Percentiles rank a stretch among this genome's conserved stretches.
Conservation (phyloP, 2,113 vertebrate genomes). For the Pseudorectes ferrugineus region DNA sequence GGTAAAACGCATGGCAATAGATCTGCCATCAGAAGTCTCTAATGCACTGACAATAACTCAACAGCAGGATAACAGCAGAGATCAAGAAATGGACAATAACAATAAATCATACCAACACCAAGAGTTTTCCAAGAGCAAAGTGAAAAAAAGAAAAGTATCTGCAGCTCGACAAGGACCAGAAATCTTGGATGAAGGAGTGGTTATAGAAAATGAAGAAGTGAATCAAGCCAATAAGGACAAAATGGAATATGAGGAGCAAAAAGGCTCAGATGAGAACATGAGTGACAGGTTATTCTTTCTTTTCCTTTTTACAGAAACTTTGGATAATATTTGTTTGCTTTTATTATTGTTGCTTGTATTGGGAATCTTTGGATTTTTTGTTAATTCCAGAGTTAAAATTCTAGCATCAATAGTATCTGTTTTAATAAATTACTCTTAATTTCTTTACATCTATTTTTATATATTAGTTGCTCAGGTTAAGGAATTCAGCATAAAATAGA, state of each 20-base stretch:
- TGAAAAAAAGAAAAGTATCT: conserved; percentile 90
- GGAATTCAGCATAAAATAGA: neutral
- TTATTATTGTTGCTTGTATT: neutral
- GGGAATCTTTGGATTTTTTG: neutral
- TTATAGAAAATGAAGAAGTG: conserved; percentile 76
- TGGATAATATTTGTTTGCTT: neutral
- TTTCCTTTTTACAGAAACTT: conserved; percentile 5
- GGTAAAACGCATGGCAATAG: conserved; percentile 96
- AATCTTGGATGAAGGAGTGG: conserved; percentile 75
- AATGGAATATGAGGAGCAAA: conserved; percentile 96
- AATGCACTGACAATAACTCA: conserved; percentile 79
- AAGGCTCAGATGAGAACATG: conserved; percentile 97
- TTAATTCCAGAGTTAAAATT: neutral
- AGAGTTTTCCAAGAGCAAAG: conserved; percentile 79
- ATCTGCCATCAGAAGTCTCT: conserved; percentile 80
- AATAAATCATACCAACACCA: conserved; percentile 67
- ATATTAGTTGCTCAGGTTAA: neutral
- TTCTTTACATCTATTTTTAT: neutral
- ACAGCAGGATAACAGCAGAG: conserved; percentile 72
- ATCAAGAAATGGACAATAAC: conserved; percentile 77
- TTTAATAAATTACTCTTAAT: neutral
- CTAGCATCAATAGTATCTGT: neutral
- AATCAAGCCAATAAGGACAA: conserved; percentile 84
- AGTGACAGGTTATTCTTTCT: conserved; percentile 93
- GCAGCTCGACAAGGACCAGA: conserved; percentile 78